phyloP scores from a whole-genome alignment of 1,140 invertebrate species.

The Penaeus vannamei region DNA sequence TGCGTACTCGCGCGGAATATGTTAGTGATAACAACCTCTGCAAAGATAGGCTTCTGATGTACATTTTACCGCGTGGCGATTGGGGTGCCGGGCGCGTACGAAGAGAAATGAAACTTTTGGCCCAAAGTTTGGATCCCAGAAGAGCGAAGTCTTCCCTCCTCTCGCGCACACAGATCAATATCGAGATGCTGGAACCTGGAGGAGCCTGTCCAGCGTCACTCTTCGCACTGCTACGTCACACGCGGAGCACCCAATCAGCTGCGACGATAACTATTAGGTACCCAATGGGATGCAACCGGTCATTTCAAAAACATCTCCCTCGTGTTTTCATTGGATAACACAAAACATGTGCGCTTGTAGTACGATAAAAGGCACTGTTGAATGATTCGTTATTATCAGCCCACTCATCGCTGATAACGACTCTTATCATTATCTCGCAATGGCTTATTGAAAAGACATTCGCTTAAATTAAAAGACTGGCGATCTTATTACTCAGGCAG shows the following conservation, averaged over 20 bases:
- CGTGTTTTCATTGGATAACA: conserved; percentile 47
- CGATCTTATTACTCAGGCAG: too few species aligned
- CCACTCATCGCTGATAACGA: too few species aligned
- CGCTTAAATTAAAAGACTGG: too few species aligned
- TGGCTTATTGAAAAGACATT: too few species aligned
- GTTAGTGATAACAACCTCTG: too few species aligned
- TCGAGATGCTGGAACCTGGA: conserved; percentile 60
- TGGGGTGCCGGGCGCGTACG: too few species aligned
- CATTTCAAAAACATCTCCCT: conserved; percentile 44
- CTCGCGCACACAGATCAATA: conserved; percentile 64
- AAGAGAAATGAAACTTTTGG: conserved; percentile 45
- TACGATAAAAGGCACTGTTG: too few species aligned
- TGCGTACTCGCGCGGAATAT: background rate
- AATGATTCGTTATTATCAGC: too few species aligned
- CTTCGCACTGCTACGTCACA: conserved; percentile 59
- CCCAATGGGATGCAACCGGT: conserved; percentile 40
- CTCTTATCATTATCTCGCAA: too few species aligned
- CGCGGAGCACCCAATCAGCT: conserved; percentile 34
- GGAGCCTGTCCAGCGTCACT: conserved; percentile 53
- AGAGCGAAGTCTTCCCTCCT: conserved; percentile 55
- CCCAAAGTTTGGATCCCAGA: conserved; percentile 35
- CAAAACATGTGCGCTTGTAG: conserved; percentile 33
- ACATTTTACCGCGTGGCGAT: too few species aligned
- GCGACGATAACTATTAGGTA: conserved; percentile 39
- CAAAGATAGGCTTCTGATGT: background rate